Evolutionary conservation across 2,888 invertebrate species (phyloP), one percentile per base, ranked within the genome.

Genomic region (Nomada flava): DNA sequence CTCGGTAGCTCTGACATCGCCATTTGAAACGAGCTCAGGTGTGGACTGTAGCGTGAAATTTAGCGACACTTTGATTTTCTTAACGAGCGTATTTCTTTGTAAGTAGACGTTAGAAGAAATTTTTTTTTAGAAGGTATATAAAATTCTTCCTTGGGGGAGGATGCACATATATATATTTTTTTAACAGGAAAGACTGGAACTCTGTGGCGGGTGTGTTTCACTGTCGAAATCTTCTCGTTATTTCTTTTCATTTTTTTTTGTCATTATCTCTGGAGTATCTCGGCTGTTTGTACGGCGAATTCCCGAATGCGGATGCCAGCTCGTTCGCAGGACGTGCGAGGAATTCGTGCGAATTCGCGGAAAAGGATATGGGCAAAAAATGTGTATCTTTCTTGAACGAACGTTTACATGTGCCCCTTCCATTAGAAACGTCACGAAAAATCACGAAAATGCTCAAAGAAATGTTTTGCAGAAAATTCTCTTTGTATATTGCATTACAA

Each of bases 321-420:
- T 83, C 84, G 82, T 82, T 76, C 76, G 57, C 64, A 44, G 68
- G 75, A 88, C 88, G 86, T 88, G 88, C 85, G 62, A 74, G 83
- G 88, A 88, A 88, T 88, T 88, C 88, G 86, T 82, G 87, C 80
- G 85, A 83, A 85, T 85, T 85, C 84, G 80, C 63, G 75, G 84
- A 85, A 83, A 77, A 81, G 83, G 84, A 83, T 76, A 53, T 72
- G 63, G 55, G 50, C 73, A 74, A 79, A 53, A 83, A 77, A 79
- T 70, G 68, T 73, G 82, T 64, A 69, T 65, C 76, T 63, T 83
- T 42, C 47, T 65, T 50, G 63, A 47, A 15, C 26, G 71, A 57
- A 60, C 65, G 53, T 50, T 71, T 52, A 59, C 67, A 57, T 62
- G 29, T 4, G 18, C 26, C n/a, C 55, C 42, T 72, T 47, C 73